Conservation (phyloP, 2,888 invertebrate genomes). For the Drosophila dives region DNA sequence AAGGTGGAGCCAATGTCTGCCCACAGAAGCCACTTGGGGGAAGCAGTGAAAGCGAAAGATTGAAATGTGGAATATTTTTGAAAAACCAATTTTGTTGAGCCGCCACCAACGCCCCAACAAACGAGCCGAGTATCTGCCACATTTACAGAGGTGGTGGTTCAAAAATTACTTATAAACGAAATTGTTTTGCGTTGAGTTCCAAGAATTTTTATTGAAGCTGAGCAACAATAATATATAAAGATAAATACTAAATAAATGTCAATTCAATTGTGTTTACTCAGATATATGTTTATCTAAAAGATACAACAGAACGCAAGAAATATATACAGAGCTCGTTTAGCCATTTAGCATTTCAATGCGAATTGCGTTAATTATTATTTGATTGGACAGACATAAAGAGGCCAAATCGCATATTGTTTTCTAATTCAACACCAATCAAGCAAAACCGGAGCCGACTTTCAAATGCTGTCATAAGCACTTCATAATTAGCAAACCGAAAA, state of each 20-base stretch:
- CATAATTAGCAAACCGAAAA: conserved; percentile 67
- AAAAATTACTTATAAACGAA: conserved; percentile 65
- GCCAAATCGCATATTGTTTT: conserved; percentile 26
- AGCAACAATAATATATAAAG: conserved; percentile 31
- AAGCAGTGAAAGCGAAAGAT: conserved; percentile 61
- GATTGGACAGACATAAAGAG: conserved; percentile 6
- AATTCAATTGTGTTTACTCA: conserved; percentile 7
- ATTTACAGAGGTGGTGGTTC: conserved; percentile 6
- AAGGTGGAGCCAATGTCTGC: conserved; percentile 53
- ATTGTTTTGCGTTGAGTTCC: conserved; percentile 69
- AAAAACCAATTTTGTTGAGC: conserved; percentile 82
- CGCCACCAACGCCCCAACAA: conserved; percentile 45
- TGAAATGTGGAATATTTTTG: conserved; percentile 81
- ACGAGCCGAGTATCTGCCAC: conserved; percentile 14
- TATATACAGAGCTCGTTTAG: background rate
- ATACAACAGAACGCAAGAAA: background rate
- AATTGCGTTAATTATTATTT: background rate
- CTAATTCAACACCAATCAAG: conserved; percentile 28
- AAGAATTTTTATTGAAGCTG: conserved; percentile 59
- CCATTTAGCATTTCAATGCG: background rate
- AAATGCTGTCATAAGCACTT: conserved; percentile 65
- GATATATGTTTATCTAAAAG: background rate
- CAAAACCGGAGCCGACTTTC: conserved; percentile 11
- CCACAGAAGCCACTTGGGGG: conserved; percentile 2
- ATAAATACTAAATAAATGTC: conserved; percentile 29